Conservation (phyloP, 2,888 invertebrate species). For the Perdita meconis region DNA sequence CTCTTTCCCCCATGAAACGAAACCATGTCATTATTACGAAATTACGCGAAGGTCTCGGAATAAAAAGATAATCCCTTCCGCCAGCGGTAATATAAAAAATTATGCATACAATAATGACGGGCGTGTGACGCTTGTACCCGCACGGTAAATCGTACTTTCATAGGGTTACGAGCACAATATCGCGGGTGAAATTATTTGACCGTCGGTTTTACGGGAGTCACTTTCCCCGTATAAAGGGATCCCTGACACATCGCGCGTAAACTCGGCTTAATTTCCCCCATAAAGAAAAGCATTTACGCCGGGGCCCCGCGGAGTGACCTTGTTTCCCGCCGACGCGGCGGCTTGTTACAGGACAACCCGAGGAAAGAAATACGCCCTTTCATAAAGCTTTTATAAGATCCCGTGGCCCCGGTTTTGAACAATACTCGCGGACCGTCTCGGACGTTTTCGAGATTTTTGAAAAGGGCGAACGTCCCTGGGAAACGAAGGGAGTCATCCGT, state of each 20-base stretch:
- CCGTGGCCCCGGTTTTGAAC: neutral
- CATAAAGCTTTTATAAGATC: constrained; percentile 17
- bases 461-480: neutral
- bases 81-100: constrained; percentile 27
- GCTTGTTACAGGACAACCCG: neutral
- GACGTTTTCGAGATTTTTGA: neutral
- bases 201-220: constrained; percentile 68
- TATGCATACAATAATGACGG: constrained; percentile 40
- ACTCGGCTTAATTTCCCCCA: constrained; percentile 71
- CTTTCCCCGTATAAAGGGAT: constrained; percentile 71
- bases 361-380: constrained; percentile 10
- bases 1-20: no score
- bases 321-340: constrained; percentile 9
- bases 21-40: constrained; percentile 14
- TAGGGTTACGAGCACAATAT: constrained; percentile 62
- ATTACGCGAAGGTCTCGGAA: neutral
- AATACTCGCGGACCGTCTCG: neutral
- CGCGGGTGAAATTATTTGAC: constrained; percentile 69
- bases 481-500: neutral
- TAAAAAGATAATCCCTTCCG: constrained; percentile 15
- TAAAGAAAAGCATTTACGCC: constrained; percentile 67
- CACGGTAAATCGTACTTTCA: constrained; percentile 31
- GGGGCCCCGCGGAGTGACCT: constrained; percentile 33
- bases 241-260: constrained; percentile 71
- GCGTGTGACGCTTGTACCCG: constrained; percentile 16